These are phyloP conservation scores for Rhyacichthys aspro DNA, from an alignment of 2,797 vertebrate species.

Conservation along the genomic window DNA sequence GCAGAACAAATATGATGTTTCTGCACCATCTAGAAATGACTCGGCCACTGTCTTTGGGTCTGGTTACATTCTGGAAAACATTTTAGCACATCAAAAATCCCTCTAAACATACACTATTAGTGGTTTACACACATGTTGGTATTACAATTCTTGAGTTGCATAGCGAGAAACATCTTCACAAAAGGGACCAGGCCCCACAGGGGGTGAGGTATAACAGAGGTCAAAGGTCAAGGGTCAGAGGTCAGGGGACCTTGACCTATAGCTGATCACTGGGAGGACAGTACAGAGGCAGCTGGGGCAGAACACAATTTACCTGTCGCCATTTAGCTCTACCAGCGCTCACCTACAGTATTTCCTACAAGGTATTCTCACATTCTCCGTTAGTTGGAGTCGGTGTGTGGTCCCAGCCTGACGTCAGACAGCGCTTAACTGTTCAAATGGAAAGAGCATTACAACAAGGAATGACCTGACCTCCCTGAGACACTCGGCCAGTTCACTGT, in stretches of 20 bases:
- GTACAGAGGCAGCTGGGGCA: not conserved
- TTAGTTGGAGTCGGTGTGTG: not conserved
- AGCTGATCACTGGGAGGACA: not conserved
- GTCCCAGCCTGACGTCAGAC: slow-evolving; percentile 2
- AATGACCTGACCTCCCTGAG: not conserved
- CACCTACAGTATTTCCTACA: not conserved
- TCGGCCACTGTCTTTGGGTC: too few relatives aligned
- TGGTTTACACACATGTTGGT: too few relatives aligned
- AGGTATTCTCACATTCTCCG: not conserved
- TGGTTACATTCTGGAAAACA: too few relatives aligned
- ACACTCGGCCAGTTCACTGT: not conserved
- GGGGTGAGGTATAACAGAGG: slow-evolving; percentile 12
- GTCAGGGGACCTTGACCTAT: slow-evolving; percentile 5
- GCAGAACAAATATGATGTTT: not conserved
- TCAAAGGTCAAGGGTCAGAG: slow-evolving; percentile 25
- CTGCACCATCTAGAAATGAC: too few relatives aligned
- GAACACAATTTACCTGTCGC: slow-evolving; percentile 8
- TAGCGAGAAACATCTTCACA: slow-evolving; percentile 15
- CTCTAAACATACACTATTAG: not conserved
- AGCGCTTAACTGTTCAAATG: slow-evolving; percentile 1
- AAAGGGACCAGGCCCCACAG: slow-evolving; percentile 12
- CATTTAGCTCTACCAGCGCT: not conserved
- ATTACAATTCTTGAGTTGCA: not conserved
- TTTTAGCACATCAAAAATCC: too few relatives aligned
- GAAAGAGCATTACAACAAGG: not conserved